Base-by-base conservation (phyloP, 2,113 vertebrate species). In the Scomber scombrus region DNA sequence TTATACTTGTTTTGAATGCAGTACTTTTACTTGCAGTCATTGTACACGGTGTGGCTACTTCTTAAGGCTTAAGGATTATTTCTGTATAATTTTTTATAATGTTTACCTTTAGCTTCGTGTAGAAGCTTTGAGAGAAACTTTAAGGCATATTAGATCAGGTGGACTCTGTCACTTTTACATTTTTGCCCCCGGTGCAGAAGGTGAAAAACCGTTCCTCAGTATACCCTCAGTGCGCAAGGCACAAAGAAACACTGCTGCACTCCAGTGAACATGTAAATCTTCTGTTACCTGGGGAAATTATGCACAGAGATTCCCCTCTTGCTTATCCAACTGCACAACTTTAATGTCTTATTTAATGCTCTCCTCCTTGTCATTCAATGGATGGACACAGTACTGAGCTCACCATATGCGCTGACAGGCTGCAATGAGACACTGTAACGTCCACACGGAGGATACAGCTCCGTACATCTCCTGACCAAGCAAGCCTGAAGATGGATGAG, bases 191-290 rank as follows among this genome's bases (percentile, higher is more conserved):
- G 43, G 45, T 79, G 65, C 66, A 58, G 55, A 77, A 46, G 77
- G 67, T 57, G 68, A 57, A 61, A 14, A 51, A 43, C 43, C 12
- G 46, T 70, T 73, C 54, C 7, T 21, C 21, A 76, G 21, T 6
- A 9, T 62, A 26, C 23, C 71, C 61, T 76, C 71, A 85, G 82
- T 85, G 87, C 85, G 88, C 87, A 87, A 83, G 85, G 75, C 83
- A 85, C 61, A 54, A 49, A 19, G 69, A 21, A 68, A 21, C 67
- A 62, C 56, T 56, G 55, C 65, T 82, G 75, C 75, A 56, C 18
- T 10, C 40, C 13, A 64, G 67, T 52, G 52, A 11, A 63, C 68
- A 82, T 63, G 67, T 46, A 69, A 73, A 71, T 51, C 78, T 6
- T n/a, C 19, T 69, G 68, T 64, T 43, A 78, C 76, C 29, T 63